Evolutionary conservation across 2,113 vertebrate species (phyloP), one percentile per base, ranked within the genome.

Genomic region (Poecilia latipinna): DNA sequence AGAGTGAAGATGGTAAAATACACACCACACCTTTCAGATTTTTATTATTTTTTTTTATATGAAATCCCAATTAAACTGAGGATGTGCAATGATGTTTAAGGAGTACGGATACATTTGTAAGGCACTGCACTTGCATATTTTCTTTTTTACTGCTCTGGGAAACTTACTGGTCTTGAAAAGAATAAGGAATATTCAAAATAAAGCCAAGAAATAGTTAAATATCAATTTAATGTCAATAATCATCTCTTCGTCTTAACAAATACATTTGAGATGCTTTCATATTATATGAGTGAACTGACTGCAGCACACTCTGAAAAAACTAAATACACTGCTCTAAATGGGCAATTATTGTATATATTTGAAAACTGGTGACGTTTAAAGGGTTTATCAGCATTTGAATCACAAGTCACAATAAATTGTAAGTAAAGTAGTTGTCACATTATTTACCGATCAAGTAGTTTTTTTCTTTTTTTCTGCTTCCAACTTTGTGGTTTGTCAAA

Each of bases 401-500:
- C 67, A 17, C 28, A 78, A 37, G 35, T 37, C 35, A 72, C 74
- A n/a, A 76, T 70, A 66, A 75, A 83, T 82, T 44, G 48, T 24
- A 22, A 15, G 51, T 84, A 39, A 70, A 75, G 63, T 70, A 70
- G 64, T 71, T 85, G 65, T 77, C 69, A 63, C 62, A 67, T 85
- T 74, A 39, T 62, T 80, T 75, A 74, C 61, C 80, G 33, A 65
- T 65, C 42, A 61, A 64, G 61, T 74, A 32, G 51, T 28, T 19
- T 85, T 35, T 44, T 2, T 29, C n/a, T 74, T 78, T 61, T 65
- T 79, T 74, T 83, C 70, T 86, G 65, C 80, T 82, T 69, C 62
- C 77, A 79, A 35, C 54, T 68, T 67, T 82, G 80, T 29, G 78
- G 82, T 86, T 75, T 85, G 61, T 82, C 57, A 63, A 78, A 83